These are phyloP conservation scores for Myiozetetes cayanensis DNA, from an alignment of 2,113 vertebrate genomes.

Conservation along the genomic window DNA sequence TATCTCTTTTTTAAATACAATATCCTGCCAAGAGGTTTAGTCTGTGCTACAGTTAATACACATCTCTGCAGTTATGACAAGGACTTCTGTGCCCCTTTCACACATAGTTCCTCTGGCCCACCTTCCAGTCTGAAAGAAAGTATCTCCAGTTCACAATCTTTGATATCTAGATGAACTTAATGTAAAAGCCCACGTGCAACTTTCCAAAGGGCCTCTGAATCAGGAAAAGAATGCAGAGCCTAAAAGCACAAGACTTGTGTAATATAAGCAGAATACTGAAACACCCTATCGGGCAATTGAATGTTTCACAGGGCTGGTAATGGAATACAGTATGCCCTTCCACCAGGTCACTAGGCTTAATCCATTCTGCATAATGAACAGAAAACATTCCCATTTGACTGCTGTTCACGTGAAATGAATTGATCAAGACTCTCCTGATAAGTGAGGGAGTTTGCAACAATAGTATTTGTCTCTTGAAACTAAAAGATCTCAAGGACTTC, in stretches of 20 bases:
- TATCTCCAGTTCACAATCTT: not conserved
- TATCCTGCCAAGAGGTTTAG: not conserved
- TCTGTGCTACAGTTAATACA: not conserved
- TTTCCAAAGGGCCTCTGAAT: not conserved
- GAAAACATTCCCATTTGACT: not conserved
- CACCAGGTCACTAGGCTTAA: not conserved
- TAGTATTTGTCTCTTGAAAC: not conserved
- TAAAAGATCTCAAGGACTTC: not conserved
- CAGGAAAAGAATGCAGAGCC: not conserved
- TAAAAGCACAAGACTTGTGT: not conserved
- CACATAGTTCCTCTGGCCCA: not conserved
- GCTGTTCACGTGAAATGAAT: not conserved
- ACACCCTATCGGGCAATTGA: accelerated
- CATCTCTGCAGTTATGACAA: not conserved
- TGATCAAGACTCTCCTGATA: not conserved
- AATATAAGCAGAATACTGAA: not conserved
- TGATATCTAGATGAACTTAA: not conserved
- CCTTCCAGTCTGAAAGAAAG: not conserved
- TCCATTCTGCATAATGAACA: not conserved
- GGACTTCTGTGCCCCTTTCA: not conserved
- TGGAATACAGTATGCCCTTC: not conserved
- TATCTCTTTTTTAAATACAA: not conserved
- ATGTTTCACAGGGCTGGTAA: not conserved
- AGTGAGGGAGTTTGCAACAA: not conserved
- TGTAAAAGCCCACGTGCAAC: not conserved